Evolutionary conservation across 2,888 invertebrate species (phyloP).

Genomic region (Aphelenchoides bicaudatus): DNA sequence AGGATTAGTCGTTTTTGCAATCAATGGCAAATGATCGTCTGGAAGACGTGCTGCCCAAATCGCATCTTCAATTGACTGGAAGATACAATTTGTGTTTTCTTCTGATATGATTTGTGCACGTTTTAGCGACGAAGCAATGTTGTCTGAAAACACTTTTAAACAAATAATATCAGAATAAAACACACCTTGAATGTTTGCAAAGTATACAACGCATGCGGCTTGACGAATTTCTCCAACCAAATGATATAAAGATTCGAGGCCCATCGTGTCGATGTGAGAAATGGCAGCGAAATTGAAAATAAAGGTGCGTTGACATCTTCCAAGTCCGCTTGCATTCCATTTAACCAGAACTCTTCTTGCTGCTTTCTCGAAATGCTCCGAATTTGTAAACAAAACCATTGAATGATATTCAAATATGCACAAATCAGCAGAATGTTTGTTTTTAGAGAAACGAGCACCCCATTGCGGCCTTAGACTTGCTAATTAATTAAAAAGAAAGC

Average conservation of each 20-base stretch:
- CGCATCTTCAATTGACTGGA: too few species aligned
- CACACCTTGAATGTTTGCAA: conserved; percentile 5
- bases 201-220: neutral
- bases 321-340: conserved; percentile 16
- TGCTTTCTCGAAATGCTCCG: conserved; percentile 59
- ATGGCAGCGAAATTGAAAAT: conserved; percentile 27
- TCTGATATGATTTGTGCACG: too few species aligned
- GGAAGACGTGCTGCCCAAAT: too few species aligned
- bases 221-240: neutral
- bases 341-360: conserved; percentile 12
- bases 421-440: conserved; percentile 10
- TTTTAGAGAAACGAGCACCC: conserved; percentile 9
- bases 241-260: neutral
- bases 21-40: too few species aligned
- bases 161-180: too few species aligned
- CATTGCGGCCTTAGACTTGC: conserved; percentile 15
- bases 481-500: neutral
- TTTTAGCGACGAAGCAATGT: too few species aligned
- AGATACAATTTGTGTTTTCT: too few species aligned
- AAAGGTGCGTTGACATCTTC: conserved; percentile 11
- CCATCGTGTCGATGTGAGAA: conserved; percentile 17
- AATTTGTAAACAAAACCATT: conserved; percentile 63
- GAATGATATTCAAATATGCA: conserved; percentile 63
- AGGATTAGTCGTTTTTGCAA: too few species aligned
- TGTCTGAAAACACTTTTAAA: too few species aligned